Base-by-base conservation (phyloP, 2,888 invertebrate genomes). In the Neoitamus cyanurus region DNA sequence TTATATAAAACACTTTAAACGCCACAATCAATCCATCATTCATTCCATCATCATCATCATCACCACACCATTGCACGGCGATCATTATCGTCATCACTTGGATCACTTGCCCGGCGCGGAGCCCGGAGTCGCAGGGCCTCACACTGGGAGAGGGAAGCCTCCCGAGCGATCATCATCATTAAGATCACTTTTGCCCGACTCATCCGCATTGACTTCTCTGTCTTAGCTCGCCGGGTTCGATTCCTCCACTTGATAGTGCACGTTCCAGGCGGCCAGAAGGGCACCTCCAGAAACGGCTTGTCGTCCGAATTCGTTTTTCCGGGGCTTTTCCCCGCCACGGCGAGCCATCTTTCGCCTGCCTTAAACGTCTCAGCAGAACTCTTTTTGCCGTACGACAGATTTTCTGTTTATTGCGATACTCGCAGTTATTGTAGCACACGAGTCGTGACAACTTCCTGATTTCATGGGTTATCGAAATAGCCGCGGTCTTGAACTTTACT, bases 81-180 rank as follows among this genome's bases (percentile, higher is more conserved):
- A 77, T 77, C 77, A 77, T 77, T 77, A 77, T 77, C 77, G 77
- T 77, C 77, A 77, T 77, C 77, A 77, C 77, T 77, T 77, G 77
- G 77, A 77, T 77, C 58, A 58, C 25, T 58, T 20, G 58, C 58
- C 28, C 42, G 46, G 34, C n/a, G 36, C 20, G 77, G 77, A 28
- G 30, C 46, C 77, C 20, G 36, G 34, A 34, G n/a, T 46, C 42
- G 30, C n/a, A 28, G 36, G 46, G 77, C 42, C 46, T 13, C 77
- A 77, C 77, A 77, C 37, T 46, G 46, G 77, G 42, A 20, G 25
- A 77, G 46, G 42, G 46, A 25, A 42, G 25, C 13, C 77, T 42
- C 46, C 77, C 9, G 42, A 46, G 42, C 77, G 42, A 42, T 77
- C 77, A 77, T 25, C 77, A 46, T 77, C 77, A 77, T 77, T 77